These are phyloP conservation scores for Mesoclemmys tuberculata DNA, from an alignment of 2,113 vertebrate genomes.

Conservation along the genomic window DNA sequence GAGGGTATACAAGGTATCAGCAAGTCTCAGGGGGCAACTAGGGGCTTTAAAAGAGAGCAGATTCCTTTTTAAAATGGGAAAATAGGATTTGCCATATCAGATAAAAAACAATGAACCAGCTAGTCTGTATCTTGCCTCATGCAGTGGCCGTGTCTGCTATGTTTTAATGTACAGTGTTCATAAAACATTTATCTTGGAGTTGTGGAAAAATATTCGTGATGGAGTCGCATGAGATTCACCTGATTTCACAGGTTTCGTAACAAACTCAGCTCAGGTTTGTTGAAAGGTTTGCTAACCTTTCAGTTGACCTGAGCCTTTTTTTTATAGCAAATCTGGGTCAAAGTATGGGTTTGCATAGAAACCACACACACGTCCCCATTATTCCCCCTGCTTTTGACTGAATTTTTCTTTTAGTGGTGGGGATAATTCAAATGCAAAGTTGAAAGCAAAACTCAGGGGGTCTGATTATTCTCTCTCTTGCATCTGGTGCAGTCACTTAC, in stretches of 20 bases:
- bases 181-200: background rate
- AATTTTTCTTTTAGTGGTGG: background rate
- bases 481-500: background rate
- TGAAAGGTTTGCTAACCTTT: background rate
- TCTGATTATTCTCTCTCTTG: background rate
- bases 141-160: background rate
- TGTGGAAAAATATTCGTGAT: background rate
- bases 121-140: background rate
- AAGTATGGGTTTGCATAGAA: background rate
- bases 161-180: background rate
- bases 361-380: background rate
- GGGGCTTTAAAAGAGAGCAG: background rate
- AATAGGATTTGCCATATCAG: background rate
- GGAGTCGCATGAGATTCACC: background rate
- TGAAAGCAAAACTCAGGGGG: background rate
- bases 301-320: background rate
- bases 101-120: rapidly evolving
- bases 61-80: background rate
- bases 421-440: background rate
- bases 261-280: rapidly evolving
- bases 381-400: background rate
- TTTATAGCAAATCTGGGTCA: background rate
- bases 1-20: background rate
- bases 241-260: background rate
- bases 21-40: background rate